A percentile compares a stretch with the other conserved stretches of the same genome.
Evolutionary conservation across 2,888 invertebrate genomes (phyloP).

Genomic region (Pandemis cinnamomeana): DNA sequence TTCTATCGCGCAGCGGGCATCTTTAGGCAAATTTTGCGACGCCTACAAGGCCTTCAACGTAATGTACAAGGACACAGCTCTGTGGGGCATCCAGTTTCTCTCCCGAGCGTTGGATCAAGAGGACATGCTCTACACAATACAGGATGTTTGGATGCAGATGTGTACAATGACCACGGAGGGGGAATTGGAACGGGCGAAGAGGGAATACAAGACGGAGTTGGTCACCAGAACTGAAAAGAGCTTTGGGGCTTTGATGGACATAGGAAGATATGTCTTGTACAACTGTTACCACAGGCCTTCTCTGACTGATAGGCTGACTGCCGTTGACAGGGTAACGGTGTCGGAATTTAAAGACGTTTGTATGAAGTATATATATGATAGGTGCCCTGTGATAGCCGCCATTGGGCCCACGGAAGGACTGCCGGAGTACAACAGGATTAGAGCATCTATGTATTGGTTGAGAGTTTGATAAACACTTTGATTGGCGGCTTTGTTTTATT

Average conservation of each 20-base stretch:
- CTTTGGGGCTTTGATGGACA: conserved; percentile 96
- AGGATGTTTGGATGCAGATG: conserved; percentile 93
- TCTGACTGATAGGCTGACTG: conserved; percentile 92
- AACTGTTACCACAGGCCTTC: conserved; percentile 92
- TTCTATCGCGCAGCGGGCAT: conserved; percentile 66
- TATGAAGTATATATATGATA: conserved; percentile 94
- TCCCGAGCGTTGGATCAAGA: conserved; percentile 87
- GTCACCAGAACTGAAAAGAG: conserved; percentile 94
- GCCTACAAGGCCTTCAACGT: conserved; percentile 98
- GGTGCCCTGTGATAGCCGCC: conserved; percentile 95
- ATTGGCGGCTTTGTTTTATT: background rate
- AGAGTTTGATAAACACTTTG: conserved; percentile 50
- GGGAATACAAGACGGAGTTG: conserved; percentile 94
- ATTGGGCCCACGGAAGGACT: conserved; percentile 94
- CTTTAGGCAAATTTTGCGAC: conserved; percentile 89
- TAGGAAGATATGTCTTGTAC: conserved; percentile 97
- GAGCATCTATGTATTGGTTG: conserved; percentile 93
- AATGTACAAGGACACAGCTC: conserved; percentile 98
- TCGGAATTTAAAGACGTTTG: conserved; percentile 90
- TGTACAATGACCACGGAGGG: conserved; percentile 92
- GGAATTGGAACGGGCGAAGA: conserved; percentile 96
- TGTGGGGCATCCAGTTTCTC: conserved; percentile 96
- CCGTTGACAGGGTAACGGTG: conserved; percentile 92
- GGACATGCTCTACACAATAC: conserved; percentile 88
- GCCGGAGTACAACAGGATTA: conserved; percentile 91